A percentile compares a stretch with the other conserved stretches of the same genome.
Evolutionary conservation across 2,888 invertebrate genomes (phyloP).

Genomic region (Nyleta sp.): DNA sequence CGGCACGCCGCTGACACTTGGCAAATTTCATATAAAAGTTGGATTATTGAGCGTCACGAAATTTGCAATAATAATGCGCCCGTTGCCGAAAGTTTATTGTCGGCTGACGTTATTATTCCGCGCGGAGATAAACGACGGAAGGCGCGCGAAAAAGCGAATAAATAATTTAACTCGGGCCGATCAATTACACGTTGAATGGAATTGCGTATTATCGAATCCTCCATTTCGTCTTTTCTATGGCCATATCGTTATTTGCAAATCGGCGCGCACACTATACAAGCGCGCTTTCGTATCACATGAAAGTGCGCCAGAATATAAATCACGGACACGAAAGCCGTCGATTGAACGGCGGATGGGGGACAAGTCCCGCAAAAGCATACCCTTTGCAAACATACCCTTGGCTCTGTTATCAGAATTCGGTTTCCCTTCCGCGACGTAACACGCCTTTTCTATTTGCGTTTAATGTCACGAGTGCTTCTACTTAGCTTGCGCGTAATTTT

Average conservation of each 20-base stretch:
- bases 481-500: constrained; percentile 21
- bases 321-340: constrained; percentile 56
- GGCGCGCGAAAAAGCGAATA: constrained; percentile 30
- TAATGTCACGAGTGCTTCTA: constrained; percentile 24
- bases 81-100: constrained; percentile 15
- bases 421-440: constrained; percentile 41
- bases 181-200: constrained; percentile 54
- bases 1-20: constrained; percentile 5
- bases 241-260: constrained; percentile 61
- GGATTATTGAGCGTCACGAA: constrained; percentile 16
- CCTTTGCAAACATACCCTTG: constrained; percentile 51
- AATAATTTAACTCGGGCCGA: constrained; percentile 49
- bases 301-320: constrained; percentile 63
- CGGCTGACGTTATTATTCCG: constrained; percentile 23
- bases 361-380: constrained; percentile 57
- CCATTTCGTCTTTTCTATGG: constrained; percentile 61
- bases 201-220: constrained; percentile 58
- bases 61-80: constrained; percentile 33
- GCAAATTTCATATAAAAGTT: constrained; percentile 24
- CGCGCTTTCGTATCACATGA: constrained; percentile 54
- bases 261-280: constrained; percentile 43
- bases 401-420: constrained; percentile 53
- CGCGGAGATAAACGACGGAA: constrained; percentile 35
- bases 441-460: constrained; percentile 44
- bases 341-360: constrained; percentile 56